These are phyloP conservation scores for Leptoteleia sp. DNA, from an alignment of 1,140 invertebrate species.

Conservation along the genomic window DNA sequence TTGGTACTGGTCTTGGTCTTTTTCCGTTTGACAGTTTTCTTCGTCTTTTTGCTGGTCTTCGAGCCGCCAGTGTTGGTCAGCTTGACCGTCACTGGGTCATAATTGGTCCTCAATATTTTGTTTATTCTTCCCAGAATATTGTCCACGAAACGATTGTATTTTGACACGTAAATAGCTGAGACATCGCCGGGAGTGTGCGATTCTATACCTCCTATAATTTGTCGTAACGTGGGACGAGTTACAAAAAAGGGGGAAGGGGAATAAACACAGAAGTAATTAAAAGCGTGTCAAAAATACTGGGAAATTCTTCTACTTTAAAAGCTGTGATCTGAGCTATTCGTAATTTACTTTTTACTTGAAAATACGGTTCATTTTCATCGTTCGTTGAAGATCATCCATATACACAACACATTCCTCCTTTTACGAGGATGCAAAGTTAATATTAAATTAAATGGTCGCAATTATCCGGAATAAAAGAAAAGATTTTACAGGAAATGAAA, in stretches of 20 bases:
- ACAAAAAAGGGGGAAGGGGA: no score
- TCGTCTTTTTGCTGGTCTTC: slow-evolving; percentile 75
- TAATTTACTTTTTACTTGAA: no score
- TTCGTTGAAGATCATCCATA: background rate
- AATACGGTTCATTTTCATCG: background rate
- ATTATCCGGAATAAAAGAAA: no score
- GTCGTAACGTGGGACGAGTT: slow-evolving; percentile 9
- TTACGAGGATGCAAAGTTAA: no score
- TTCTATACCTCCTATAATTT: slow-evolving; percentile 76
- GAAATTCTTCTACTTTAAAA: background rate
- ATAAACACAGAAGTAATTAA: no score
- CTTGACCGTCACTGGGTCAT: slow-evolving; percentile 91
- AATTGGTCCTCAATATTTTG: slow-evolving; percentile 87
- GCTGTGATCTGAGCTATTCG: background rate
- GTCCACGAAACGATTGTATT: slow-evolving; percentile 92
- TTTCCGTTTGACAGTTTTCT: slow-evolving; percentile 64
- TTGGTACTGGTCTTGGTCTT: slow-evolving; percentile 57
- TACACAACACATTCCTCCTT: no score
- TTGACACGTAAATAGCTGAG: slow-evolving; percentile 86
- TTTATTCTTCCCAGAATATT: slow-evolving; percentile 90
- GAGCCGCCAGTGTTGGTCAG: slow-evolving; percentile 82
- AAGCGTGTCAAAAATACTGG: no score
- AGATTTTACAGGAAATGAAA: no score
- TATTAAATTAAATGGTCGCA: no score
- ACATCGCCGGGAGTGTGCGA: slow-evolving; percentile 78